Base-by-base conservation (phyloP, 1,140 invertebrate species). In the Stegodyphus mimosarum region DNA sequence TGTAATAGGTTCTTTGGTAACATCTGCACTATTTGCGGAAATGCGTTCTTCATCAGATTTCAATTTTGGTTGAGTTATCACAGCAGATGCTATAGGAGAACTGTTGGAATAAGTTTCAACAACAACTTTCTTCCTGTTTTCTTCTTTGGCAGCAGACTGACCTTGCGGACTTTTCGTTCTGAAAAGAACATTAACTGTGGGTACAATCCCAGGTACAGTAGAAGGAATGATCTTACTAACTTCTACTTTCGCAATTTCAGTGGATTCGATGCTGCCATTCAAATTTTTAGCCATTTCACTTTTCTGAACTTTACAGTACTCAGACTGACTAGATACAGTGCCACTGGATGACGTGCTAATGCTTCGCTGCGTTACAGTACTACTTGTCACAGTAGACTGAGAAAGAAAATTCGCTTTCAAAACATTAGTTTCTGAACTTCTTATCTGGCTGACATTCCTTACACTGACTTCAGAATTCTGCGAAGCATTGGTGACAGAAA, bases 61-160 rank as follows among this genome's bases (percentile, higher is more conserved):
- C 64, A 60, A 60, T 60, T 67, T 67, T 7, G 63, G 17, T 7
- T 53, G 15, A 33, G 51, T 83, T 17, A 76, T 75, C 10, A 83
- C 64, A 53, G 81, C 66, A 13, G 81, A 76, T n/a, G 81, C 52
- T n/a, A 75, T 49, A 17, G 81, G 64, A 74, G 71, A 60, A 51
- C n/a, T 49, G 18, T 33, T 73, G 2, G 81, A 0, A 55, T 11
- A 48, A 17, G 81, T 83, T 76, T 83, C 81, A 55, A 83, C 72
- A n/a, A 83, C 50, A 53, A 83, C 81, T 83, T 83, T 83, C 18
- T 83, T 83, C 9, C 81, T 67, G 49, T 83, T 83, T 69, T 83
- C 81, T 51, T 83, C 81, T 52, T 66, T 83, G 13, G 15, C 69
- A n/a, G 64, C 64, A 60, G 15, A 17, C 6, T 33, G 6, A 5